Evolutionary conservation across 2,888 invertebrate genomes (phyloP), one percentile per base, ranked within the genome.

Genomic region (Schizotus pectinicornis): DNA sequence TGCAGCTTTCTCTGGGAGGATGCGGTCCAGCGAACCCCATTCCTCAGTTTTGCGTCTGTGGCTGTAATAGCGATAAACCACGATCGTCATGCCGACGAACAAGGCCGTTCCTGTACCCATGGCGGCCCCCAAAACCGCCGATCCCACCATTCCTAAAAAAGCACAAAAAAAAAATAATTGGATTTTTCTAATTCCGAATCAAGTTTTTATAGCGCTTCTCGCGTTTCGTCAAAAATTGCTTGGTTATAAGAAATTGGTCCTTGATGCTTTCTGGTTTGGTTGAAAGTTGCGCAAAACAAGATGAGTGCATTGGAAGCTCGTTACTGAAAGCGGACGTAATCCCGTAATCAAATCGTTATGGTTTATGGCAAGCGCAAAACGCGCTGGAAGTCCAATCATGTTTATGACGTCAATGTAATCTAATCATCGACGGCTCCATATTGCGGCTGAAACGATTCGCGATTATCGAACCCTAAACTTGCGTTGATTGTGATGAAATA

Each of bases 121-220:
- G 5, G 87, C 88, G 37, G 88, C 88, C 11, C 88, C 88, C 56
- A 88, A 77, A 33, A 88, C 85, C 37, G 87, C 87, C n/a, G 87
- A 85, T 46, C 84, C 84, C 54, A 86, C 85, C 86, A 88, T 86
- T 49, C 43, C 42, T 52, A 33, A 30, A 41, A 49, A 54, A 37
- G 11, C n/a, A 38, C 13, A 22, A 49, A n/a, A n/a, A n/a, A n/a
- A n/a, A n/a, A n/a, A 9, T 47, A n/a, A 14, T 41, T 41, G 6
- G 8, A 22, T 22, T 5, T n/a, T n/a, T n/a, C n/a, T n/a, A n/a
- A n/a, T n/a, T n/a, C 6, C 11, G 39, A 14, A 39, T 6, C 8
- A 14, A 41, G 14, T 32, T 32, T 45, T 33, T 33, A 6, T n/a
- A 5, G 6, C 31, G 32, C n/a, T 45, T n/a, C n/a, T n/a, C n/a